Conservation (phyloP, 2,888 invertebrate genomes). For the Phaonia tiefii region DNA sequence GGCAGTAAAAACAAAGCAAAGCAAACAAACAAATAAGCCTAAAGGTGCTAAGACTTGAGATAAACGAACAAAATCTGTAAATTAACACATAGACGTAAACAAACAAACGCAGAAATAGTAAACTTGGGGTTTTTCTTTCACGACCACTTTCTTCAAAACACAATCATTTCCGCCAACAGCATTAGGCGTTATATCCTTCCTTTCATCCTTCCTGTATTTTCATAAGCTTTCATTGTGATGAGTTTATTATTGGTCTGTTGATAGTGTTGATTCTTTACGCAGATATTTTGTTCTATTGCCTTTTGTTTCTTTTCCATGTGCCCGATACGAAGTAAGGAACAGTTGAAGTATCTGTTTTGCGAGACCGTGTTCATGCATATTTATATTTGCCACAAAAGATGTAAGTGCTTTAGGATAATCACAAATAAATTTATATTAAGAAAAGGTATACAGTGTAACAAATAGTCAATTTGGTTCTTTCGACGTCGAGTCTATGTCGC, state of each 20-base stretch:
- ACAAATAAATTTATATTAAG: no score
- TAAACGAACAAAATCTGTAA: not conserved
- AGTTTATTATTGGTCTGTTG: not conserved
- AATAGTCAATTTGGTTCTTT: no score
- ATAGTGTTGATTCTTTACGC: not conserved
- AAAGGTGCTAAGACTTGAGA: not conserved
- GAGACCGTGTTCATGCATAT: not conserved
- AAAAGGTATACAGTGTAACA: no score
- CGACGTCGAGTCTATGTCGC: no score
- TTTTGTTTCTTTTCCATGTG: constrained; percentile 28
- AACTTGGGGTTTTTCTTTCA: no score
- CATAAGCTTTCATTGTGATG: constrained; percentile 42
- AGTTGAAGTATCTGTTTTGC: no score
- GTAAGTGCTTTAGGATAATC: no score
- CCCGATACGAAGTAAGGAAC: constrained; percentile 38
- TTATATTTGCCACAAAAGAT: no score
- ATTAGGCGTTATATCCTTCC: constrained; percentile 62
- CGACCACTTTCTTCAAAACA: constrained; percentile 50
- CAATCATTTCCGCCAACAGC: constrained; percentile 65
- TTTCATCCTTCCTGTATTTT: constrained; percentile 49
- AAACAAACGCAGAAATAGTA: constrained; percentile 4
- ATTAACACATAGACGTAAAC: not conserved
- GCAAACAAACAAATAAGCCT: constrained; percentile 12
- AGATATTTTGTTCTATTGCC: constrained; percentile 29
- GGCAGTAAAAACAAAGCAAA: not conserved